These are phyloP conservation scores for Spialia ferax DNA, from an alignment of 2,888 invertebrate species.

Conservation along the genomic window DNA sequence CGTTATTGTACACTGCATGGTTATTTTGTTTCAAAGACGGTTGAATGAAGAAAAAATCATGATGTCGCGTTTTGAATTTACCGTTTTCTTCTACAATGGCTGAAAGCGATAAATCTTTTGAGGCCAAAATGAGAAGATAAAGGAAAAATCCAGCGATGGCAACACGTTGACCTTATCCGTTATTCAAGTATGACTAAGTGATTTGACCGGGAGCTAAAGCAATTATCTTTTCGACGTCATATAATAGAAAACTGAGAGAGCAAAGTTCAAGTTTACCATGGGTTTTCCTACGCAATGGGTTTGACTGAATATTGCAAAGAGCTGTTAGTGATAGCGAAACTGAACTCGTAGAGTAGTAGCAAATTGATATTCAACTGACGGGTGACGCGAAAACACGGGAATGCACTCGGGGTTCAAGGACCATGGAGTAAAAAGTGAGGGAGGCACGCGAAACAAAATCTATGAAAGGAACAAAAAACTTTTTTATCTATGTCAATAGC, in stretches of 20 bases:
- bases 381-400: conserved; percentile 53
- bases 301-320: conserved; percentile 1
- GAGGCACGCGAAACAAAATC: background rate
- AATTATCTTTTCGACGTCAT: background rate
- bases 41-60: too few relatives aligned
- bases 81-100: too few relatives aligned
- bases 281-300: conserved; percentile 11
- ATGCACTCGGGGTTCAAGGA: conserved; percentile 56
- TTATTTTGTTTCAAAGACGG: too few relatives aligned
- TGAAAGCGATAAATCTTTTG: too few relatives aligned
- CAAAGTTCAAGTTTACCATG: background rate
- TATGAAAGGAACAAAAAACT: too few relatives aligned
- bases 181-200: background rate
- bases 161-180: background rate
- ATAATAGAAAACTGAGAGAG: conserved; percentile 10
- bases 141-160: too few relatives aligned
- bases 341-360: conserved; percentile 20
- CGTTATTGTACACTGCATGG: too few relatives aligned
- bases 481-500: too few relatives aligned
- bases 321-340: conserved; percentile 20
- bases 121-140: too few relatives aligned
- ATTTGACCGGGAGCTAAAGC: background rate
- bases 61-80: too few relatives aligned
- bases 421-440: conserved; percentile 1
- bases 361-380: conserved; percentile 42